Evolutionary conservation across 2,797 vertebrate genomes (phyloP), one percentile per base, ranked within the genome.

Genomic region (Cynodonichthys magdalenae): DNA sequence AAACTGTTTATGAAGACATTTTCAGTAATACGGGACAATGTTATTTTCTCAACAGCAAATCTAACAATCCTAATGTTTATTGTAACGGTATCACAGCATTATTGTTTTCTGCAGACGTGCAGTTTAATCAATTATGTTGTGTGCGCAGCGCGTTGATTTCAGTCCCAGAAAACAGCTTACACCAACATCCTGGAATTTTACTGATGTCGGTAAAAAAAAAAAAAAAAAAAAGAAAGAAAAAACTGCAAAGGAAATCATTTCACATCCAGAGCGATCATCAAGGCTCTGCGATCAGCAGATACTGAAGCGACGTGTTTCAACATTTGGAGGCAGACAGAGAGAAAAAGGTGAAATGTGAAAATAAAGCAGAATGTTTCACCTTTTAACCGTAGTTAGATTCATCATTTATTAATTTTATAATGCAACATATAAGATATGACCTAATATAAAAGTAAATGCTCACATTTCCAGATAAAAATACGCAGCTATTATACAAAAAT

Each of bases 191-290:
- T 50, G 55, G 71, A 81, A 80, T 89, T 89, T 87, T 72, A 83
- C 83, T 86, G 83, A 85, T 87, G 86, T 84, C 42, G 34, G 71
- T 52, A 61, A 42, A 82, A 84, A 52, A 85, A 24, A 24, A 24
- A 24, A 24, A 3, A 3, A 24, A 24, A 24, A 3, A 24, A 24
- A 24, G n/a, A n/a, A n/a, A n/a, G n/a, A 24, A 24, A 24, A 88
- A 88, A 82, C n/a, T 85, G 87, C 84, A 88, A 84, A 53, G 80
- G 68, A 80, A 90, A 85, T 85, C 82, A 86, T 87, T 86, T 89
- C 81, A 66, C 69, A 80, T 70, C 65, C 71, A 69, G 61, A 73
- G 29, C 55, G 59, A 78, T 82, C 83, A 86, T 87, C 81, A 85
- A 73, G 79, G 50, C 78, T 76, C 66, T 66, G 24, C 57, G 77